Conservation (phyloP, 37 sponge, comb jelly and placozoan species). For the Diacarnus erythraeanus region DNA sequence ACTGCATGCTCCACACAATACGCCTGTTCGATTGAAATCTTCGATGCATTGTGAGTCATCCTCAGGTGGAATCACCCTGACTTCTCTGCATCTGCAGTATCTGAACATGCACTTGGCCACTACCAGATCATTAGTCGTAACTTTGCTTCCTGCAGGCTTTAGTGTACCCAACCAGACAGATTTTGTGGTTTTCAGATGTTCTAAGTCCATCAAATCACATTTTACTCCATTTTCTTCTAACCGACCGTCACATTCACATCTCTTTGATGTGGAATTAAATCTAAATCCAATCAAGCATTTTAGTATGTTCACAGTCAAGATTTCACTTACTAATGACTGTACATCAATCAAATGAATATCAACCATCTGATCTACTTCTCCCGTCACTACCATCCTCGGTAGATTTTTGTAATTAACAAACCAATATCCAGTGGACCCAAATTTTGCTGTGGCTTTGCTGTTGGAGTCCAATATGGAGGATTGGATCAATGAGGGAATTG, state of each 20-base stretch:
- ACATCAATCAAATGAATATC: neutral
- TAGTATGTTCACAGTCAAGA: neutral
- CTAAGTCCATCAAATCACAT: neutral
- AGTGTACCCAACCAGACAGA: neutral
- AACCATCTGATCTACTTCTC: neutral
- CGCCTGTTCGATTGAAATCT: conserved; percentile 5
- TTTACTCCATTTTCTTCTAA: neutral
- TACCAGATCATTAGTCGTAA: neutral
- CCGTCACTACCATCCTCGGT: neutral
- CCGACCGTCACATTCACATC: neutral
- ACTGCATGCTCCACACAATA: conserved; percentile 3
- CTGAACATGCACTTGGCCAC: neutral
- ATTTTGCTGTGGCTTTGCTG: neutral
- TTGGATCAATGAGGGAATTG: neutral
- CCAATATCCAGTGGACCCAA: neutral
- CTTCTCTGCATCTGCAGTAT: neutral
- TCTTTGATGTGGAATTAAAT: neutral
- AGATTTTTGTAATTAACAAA: neutral
- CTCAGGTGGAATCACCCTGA: neutral
- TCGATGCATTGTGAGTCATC: neutral
- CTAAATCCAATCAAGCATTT: neutral
- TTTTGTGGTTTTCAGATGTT: neutral
- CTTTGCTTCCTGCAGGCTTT: neutral
- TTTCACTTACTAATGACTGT: neutral
- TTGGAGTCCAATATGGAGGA: neutral